These are phyloP conservation scores for Aquatica leii DNA, from an alignment of 2,888 invertebrate species.

Conservation along the genomic window DNA sequence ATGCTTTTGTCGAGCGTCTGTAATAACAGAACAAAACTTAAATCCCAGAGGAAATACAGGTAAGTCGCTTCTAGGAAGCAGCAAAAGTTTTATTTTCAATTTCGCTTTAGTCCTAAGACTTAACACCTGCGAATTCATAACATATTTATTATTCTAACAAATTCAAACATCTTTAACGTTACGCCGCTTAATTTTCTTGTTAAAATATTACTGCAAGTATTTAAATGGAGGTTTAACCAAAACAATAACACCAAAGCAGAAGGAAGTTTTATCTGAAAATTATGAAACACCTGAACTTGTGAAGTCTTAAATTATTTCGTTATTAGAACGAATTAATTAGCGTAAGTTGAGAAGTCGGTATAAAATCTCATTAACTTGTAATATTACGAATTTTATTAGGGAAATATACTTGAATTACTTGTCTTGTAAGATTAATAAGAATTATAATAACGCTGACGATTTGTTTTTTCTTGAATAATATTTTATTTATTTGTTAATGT, in stretches of 20 bases:
- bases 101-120: neutral
- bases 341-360: slow-evolving; percentile 22
- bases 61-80: slow-evolving; percentile 3
- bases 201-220: too few relatives aligned
- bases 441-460: too few relatives aligned
- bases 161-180: neutral
- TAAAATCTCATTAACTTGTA: slow-evolving; percentile 26
- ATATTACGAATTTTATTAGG: slow-evolving; percentile 22
- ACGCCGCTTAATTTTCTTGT: too few relatives aligned
- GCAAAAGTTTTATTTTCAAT: slow-evolving; percentile 11
- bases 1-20: too few relatives aligned
- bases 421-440: slow-evolving; percentile 2
- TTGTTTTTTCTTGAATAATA: too few relatives aligned
- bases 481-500: too few relatives aligned
- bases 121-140: slow-evolving; percentile 3
- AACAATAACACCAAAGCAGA: slow-evolving; percentile 1
- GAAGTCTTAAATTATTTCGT: slow-evolving; percentile 17
- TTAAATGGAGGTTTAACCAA: neutral
- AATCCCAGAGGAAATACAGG: slow-evolving; percentile 6
- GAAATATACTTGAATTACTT: slow-evolving; percentile 24
- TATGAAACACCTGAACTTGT: slow-evolving; percentile 8
- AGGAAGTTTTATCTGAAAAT: slow-evolving; percentile 12
- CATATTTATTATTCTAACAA: slow-evolving; percentile 8
- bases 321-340: slow-evolving; percentile 27
- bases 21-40: slow-evolving; percentile 2